Conservation (phyloP, 1,140 invertebrate genomes). For the Prorops nasuta region DNA sequence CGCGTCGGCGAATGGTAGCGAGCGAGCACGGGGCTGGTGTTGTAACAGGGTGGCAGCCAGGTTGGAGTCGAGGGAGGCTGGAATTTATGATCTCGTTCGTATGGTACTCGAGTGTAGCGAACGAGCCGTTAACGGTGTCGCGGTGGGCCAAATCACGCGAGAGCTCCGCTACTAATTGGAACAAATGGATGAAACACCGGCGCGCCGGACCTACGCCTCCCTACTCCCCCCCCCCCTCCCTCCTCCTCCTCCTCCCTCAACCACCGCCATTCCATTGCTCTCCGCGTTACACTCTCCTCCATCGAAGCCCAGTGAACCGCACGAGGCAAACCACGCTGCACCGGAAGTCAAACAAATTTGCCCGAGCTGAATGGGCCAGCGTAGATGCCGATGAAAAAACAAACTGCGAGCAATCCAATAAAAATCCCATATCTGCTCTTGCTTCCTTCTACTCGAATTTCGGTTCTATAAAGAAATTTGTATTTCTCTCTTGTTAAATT, state of each 20-base stretch:
- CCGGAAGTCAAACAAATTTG: too few species aligned
- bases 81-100: slow-evolving; percentile 2
- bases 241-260: neutral
- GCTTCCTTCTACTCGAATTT: too few species aligned
- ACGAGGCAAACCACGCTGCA: too few species aligned
- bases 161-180: slow-evolving; percentile 23
- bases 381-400: too few species aligned
- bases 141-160: slow-evolving; percentile 11
- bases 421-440: too few species aligned
- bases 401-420: too few species aligned
- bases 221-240: neutral
- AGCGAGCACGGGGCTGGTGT: neutral
- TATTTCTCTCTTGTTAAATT: too few species aligned
- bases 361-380: too few species aligned
- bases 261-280: too few species aligned
- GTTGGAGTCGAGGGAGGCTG: neutral
- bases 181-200: slow-evolving; percentile 12
- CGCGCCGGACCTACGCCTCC: neutral
- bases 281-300: too few species aligned
- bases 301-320: too few species aligned
- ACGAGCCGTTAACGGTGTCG: slow-evolving; percentile 18
- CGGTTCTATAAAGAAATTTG: too few species aligned
- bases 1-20: neutral
- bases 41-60: neutral
- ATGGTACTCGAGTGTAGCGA: slow-evolving; percentile 1